Conservation (phyloP, 2,113 vertebrate genomes). For the Cettia cetti region DNA sequence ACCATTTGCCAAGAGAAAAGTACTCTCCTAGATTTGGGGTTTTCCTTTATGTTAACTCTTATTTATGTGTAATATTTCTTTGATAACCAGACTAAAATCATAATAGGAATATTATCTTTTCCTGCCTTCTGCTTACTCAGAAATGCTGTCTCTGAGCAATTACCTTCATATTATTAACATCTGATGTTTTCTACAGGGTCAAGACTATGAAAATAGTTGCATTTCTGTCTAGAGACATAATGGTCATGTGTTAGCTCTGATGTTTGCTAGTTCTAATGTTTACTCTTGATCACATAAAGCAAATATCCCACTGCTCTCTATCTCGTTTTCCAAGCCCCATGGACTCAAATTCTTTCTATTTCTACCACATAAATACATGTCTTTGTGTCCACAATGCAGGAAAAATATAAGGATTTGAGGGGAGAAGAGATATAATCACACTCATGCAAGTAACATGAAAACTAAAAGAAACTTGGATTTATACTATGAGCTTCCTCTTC, state of each 20-base stretch:
- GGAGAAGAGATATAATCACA: not conserved
- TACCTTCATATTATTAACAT: not conserved
- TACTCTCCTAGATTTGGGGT: not conserved
- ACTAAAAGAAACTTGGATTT: not conserved
- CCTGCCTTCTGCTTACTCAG: not conserved
- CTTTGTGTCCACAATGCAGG: not conserved
- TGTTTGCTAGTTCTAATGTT: not conserved
- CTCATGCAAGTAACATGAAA: not conserved
- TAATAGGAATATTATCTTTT: not conserved
- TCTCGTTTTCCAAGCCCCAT: not conserved
- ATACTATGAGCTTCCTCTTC: not conserved
- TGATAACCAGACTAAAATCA: not conserved
- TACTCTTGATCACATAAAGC: not conserved
- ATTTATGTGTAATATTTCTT: not conserved
- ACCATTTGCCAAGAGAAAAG: not conserved
- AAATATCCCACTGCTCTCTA: not conserved
- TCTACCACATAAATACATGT: not conserved
- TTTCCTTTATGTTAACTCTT: not conserved
- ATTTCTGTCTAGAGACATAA: not conserved
- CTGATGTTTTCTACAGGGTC: not conserved
- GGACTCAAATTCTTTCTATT: not conserved
- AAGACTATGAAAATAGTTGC: not conserved
- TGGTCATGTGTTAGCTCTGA: not conserved
- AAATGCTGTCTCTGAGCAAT: not conserved
- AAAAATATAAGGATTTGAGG: not conserved